Percentiles rank a stretch among this genome's conserved stretches.
Evolutionary conservation across 1,140 invertebrate genomes (phyloP).

Genomic region (Drosophila arizonae): DNA sequence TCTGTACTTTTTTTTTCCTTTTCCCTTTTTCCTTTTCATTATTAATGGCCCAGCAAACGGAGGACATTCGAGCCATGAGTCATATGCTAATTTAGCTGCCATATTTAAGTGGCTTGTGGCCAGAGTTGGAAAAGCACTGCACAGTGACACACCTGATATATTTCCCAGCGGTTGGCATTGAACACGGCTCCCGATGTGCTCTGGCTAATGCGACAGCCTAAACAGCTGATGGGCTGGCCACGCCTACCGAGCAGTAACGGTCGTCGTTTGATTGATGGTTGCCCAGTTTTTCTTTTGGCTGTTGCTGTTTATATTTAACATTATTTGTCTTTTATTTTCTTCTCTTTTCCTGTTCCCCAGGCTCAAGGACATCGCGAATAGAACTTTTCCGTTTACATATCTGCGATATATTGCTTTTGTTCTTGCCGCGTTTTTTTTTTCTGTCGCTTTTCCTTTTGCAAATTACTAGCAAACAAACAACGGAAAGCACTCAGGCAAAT

Average conservation of each 20-base stretch:
- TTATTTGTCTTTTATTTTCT: conserved; percentile 27
- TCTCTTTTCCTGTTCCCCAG: background rate
- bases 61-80: conserved; percentile 49
- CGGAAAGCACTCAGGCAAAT: conserved; percentile 77
- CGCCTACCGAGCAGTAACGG: background rate
- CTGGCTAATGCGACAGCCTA: background rate
- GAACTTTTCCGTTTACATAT: conserved; percentile 33
- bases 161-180: conserved; percentile 37
- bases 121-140: conserved; percentile 5
- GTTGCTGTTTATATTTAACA: conserved; percentile 18
- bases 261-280: conserved; percentile 26
- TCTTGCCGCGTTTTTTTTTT: background rate
- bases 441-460: conserved; percentile 35
- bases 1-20: too few species aligned
- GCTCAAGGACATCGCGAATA: conserved; percentile 36
- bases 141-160: conserved; percentile 50
- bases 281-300: conserved; percentile 9
- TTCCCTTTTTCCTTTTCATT: conserved; percentile 35
- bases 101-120: conserved; percentile 22
- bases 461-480: conserved; percentile 61
- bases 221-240: conserved; percentile 26
- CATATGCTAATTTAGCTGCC: conserved; percentile 69
- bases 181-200: conserved; percentile 2
- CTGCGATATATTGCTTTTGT: background rate
- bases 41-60: conserved; percentile 70